Evolutionary conservation across 2,888 invertebrate species (phyloP).

Genomic region (Aspidapion aeneum): DNA sequence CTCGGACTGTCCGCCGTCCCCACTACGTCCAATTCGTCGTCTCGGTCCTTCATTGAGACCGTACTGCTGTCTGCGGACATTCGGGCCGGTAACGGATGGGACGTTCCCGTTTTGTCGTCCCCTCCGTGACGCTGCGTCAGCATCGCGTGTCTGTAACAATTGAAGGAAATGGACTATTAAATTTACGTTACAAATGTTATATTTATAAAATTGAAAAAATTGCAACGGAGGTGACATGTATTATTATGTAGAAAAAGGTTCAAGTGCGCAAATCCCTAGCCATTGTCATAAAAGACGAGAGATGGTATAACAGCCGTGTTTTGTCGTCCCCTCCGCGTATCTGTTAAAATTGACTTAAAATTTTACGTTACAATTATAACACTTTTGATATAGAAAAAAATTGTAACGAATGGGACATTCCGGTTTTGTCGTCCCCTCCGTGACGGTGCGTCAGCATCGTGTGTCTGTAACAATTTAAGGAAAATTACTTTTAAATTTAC

Average conservation of each 20-base stretch:
- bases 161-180: conserved; percentile 24
- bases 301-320: too few relatives aligned
- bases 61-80: conserved; percentile 50
- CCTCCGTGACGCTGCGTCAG: conserved; percentile 52
- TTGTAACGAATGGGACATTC: conserved; percentile 45
- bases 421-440: conserved; percentile 58
- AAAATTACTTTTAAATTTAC: conserved; percentile 19
- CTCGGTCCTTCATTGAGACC: conserved; percentile 68
- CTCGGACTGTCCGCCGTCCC: conserved; percentile 82
- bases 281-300: too few relatives aligned
- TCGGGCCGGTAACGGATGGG: conserved; percentile 46
- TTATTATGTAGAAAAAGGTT: too few relatives aligned
- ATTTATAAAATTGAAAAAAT: too few relatives aligned
- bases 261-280: too few relatives aligned
- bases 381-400: too few relatives aligned
- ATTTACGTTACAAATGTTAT: too few relatives aligned
- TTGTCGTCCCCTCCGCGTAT: conserved; percentile 63
- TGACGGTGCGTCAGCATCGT: conserved; percentile 58
- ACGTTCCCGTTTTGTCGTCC: conserved; percentile 56
- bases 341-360: conserved; percentile 54
- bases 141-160: conserved; percentile 71
- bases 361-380: too few relatives aligned
- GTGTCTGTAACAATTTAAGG: conserved; percentile 61
- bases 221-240: too few relatives aligned
- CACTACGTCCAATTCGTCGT: conserved; percentile 87